Evolutionary conservation across 1,140 invertebrate species (phyloP), one percentile per base, ranked within the genome.

Genomic region (Drosophila nebulosa): DNA sequence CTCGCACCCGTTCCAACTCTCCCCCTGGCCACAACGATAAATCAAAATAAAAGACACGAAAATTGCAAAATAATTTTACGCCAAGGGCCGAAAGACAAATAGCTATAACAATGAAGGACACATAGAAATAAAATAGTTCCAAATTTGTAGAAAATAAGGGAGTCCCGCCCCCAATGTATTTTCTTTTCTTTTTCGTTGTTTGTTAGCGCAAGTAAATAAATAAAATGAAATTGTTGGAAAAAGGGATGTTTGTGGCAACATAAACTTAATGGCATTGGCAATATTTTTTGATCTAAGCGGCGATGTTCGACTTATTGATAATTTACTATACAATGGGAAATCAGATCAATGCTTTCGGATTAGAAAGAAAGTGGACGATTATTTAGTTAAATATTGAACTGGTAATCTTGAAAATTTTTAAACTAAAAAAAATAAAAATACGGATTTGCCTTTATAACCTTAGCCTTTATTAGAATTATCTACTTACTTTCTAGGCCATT

Each of bases 1-100:
- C 9, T 1, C 14, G 1, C 39, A 10, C 21, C n/a, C 16, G n/a
- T n/a, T 18, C 7, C 39, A 1, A 0, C 39, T 4, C 39, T 21
- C 39, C 39, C 39, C 18, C 39, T 7, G 4, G 52, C 65, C 51
- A 26, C 32, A n/a, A n/a, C 10, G 7, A 26, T 22, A 18, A 42
- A 30, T 55, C 56, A 64, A 18, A 72, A 67, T 56, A 74, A 73
- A 64, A 66, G 62, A 46, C 39, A 53, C 58, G 61, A 30, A 68
- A 78, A 77, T 86, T 78, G 64, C 74, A 65, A 86, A 80, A 86
- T 81, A 75, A 79, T 79, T 69, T 63, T 69, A 61, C 71, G 78
- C 69, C 66, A 78, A 74, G 86, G 70, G 58, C 46, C 61, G 51
- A 56, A 75, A 63, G 62, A 36, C 59, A 57, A 22, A 58, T 32